Base-by-base conservation (phyloP, 2,797 vertebrate genomes). In the Coilia nasus region DNA sequence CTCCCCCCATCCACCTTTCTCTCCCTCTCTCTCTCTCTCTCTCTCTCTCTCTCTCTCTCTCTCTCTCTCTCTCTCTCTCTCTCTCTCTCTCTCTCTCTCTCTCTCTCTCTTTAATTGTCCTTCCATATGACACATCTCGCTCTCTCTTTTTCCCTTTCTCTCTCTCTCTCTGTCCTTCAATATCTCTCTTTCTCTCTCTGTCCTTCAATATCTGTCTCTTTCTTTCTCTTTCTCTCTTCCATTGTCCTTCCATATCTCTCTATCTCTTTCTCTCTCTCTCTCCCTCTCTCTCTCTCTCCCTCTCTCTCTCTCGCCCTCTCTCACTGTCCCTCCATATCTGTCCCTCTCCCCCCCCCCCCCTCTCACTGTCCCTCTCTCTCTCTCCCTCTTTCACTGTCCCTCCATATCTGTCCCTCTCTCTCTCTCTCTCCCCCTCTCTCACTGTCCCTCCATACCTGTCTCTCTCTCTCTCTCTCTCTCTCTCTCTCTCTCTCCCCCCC, bases 1-100 rank as follows among this genome's bases (percentile, higher is more conserved):
- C 92, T 87, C 67, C 54, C 54, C 82, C 81, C 88, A 88, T 85
- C 81, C 78, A 81, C 46, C 87, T 83, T 59, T 81, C 81, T 82
- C 89, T 83, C 62, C 23, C 82, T 64, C 71, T n/a, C 56, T 50
- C 60, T 80, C 7, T 56, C 6, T 47, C 28, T 41, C 60, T 62
- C 21, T 83, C 82, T 44, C 82, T 83, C 35, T 31, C 35, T 41
- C 35, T 5, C 35, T 41, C 35, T 41, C 35, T 41, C 35, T 41
- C 50, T 54, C 2, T 54, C 50, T 54, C 50, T 54, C 50, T 54
- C 50, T 54, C 50, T 54, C 7, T 54, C 7, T 54, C 50, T 0
- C 1, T 14, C 19, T 4, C 81, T 62, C 2, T 60, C 17, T 67
- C 57, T 62, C 82, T 47, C 59, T 62, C 82, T 14, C 19, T 71